Conservation (phyloP, 2,113 vertebrate species). For the Hippocampus barbouri region DNA sequence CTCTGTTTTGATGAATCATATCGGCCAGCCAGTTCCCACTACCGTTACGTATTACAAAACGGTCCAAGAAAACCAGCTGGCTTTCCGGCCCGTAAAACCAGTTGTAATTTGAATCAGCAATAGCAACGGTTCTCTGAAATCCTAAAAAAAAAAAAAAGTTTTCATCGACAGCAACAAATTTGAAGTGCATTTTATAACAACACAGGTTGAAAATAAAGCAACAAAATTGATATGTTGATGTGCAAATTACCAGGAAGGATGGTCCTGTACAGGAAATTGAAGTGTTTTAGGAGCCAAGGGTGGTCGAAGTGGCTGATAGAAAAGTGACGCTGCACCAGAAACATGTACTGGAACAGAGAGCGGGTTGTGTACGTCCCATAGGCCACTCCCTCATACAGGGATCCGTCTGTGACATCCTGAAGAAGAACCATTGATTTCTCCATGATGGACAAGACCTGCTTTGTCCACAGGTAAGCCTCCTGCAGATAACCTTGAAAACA, state of each 20-base stretch:
- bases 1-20: constrained; percentile 84
- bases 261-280: constrained; percentile 95
- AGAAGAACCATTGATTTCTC: constrained; percentile 93
- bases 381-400: constrained; percentile 94
- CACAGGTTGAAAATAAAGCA: background rate
- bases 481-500: constrained; percentile 86
- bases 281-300: constrained; percentile 94
- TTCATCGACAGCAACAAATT: no score
- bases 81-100: constrained; percentile 99
- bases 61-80: constrained; percentile 95
- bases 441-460: constrained; percentile 92
- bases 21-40: constrained; percentile 97
- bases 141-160: constrained; percentile 64
- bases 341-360: constrained; percentile 95
- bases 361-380: constrained; percentile 96
- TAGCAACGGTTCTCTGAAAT: constrained; percentile 93
- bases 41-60: constrained; percentile 92
- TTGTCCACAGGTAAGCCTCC: constrained; percentile 96
- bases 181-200: background rate
- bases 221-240: background rate
- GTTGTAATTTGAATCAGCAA: constrained; percentile 98
- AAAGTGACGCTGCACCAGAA: constrained; percentile 93
- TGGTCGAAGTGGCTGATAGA: constrained; percentile 89
- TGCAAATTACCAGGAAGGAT: constrained; percentile 82
- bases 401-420: constrained; percentile 89